These are phyloP conservation scores for Lamellibrachia columna DNA, from an alignment of 2,888 invertebrate genomes.

Conservation along the genomic window DNA sequence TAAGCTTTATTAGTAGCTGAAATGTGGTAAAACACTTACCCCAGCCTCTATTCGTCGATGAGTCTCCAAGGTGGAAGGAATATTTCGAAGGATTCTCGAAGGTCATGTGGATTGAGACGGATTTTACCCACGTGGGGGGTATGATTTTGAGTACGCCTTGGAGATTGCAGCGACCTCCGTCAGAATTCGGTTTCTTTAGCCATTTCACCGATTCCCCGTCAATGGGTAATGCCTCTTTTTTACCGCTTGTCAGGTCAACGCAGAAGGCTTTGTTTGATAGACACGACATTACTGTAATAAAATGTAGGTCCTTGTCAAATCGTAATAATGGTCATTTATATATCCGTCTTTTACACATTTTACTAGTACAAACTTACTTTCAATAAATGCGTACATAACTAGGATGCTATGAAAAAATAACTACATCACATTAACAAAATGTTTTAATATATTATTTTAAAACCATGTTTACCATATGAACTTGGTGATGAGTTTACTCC, in stretches of 20 bases:
- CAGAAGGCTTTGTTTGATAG: background rate
- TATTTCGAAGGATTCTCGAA: too few species aligned
- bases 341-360: background rate
- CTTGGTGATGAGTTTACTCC: background rate
- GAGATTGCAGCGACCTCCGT: background rate
- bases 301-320: background rate
- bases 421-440: too few species aligned
- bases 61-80: too few species aligned
- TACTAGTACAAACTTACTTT: background rate
- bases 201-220: background rate
- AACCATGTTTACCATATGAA: background rate
- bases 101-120: too few species aligned
- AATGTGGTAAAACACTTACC: too few species aligned
- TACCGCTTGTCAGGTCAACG: background rate
- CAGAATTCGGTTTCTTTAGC: background rate
- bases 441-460: too few species aligned
- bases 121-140: too few species aligned
- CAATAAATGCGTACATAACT: background rate
- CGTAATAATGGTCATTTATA: background rate
- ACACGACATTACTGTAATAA: background rate
- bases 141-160: background rate
- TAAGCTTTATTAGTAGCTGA: too few species aligned
- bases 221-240: background rate
- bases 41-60: too few species aligned
- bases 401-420: too few species aligned